Conservation (phyloP, 2,797 vertebrate genomes). For the Mallotus villosus region DNA sequence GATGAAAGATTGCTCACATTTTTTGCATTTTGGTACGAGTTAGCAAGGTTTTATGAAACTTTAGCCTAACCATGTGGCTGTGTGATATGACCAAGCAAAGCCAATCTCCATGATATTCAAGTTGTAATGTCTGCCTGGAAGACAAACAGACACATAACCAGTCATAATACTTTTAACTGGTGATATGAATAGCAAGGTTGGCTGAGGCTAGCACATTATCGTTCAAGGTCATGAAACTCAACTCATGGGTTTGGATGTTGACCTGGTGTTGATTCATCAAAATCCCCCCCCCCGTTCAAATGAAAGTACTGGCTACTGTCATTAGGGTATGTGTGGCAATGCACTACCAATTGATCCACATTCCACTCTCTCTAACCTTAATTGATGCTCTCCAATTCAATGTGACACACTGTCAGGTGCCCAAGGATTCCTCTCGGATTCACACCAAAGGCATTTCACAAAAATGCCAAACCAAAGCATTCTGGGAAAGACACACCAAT, state of each 20-base stretch:
- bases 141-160: slow-evolving; percentile 36
- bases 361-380: slow-evolving; percentile 39
- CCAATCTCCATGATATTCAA: neutral
- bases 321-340: neutral
- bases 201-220: slow-evolving; percentile 12
- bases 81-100: slow-evolving; percentile 11
- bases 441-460: slow-evolving; percentile 40
- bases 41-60: neutral
- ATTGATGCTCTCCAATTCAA: slow-evolving; percentile 29
- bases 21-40: neutral
- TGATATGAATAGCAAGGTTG: slow-evolving; percentile 28
- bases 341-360: slow-evolving; percentile 56
- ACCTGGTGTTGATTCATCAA: neutral
- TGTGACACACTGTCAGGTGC: slow-evolving; percentile 30
- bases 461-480: slow-evolving; percentile 28
- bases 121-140: slow-evolving; percentile 46
- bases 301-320: neutral
- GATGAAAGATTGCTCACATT: slow-evolving; percentile 10
- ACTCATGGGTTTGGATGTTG: too few species aligned
- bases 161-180: slow-evolving; percentile 61
- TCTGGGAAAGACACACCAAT: slow-evolving; percentile 43
- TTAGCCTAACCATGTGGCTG: slow-evolving; percentile 12
- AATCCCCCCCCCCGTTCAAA: slow-evolving; percentile 18
- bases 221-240: slow-evolving; percentile 36
- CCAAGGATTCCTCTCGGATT: slow-evolving; percentile 58